Conservation (phyloP, 2,797 vertebrate genomes). For the Steatocranus sp. region DNA sequence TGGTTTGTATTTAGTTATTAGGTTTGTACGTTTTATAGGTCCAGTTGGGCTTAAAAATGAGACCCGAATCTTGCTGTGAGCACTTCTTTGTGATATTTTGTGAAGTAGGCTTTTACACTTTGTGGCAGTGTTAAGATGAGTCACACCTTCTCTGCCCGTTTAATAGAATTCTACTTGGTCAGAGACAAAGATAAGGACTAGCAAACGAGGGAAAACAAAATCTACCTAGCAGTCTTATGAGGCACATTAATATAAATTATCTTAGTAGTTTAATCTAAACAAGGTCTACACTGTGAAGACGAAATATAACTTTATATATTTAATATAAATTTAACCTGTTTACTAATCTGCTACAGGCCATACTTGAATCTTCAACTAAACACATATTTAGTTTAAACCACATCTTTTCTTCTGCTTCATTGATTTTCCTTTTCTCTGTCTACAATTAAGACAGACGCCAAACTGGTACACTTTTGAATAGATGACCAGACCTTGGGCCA, state of each 20-base stretch:
- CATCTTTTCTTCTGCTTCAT: not conserved
- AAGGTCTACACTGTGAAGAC: not conserved
- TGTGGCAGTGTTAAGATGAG: not conserved
- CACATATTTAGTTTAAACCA: not conserved
- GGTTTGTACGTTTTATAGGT: not conserved
- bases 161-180: not conserved
- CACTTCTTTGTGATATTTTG: not conserved
- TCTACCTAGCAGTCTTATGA: not conserved
- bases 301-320: not conserved
- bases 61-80: not conserved
- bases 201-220: not conserved
- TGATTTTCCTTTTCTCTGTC: not conserved
- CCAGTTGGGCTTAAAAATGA: not conserved
- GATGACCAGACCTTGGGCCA: not conserved
- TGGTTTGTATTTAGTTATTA: not conserved
- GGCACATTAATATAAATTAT: not conserved
- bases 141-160: not conserved
- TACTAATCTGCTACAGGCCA: not conserved
- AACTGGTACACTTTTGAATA: not conserved
- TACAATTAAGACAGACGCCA: not conserved
- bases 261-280: not conserved
- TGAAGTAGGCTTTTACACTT: not conserved
- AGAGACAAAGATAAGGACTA: not conserved
- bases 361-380: not conserved
- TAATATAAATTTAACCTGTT: not conserved